These are phyloP conservation scores for Lochmaea crataegi DNA, from an alignment of 2,888 invertebrate species.

Conservation along the genomic window DNA sequence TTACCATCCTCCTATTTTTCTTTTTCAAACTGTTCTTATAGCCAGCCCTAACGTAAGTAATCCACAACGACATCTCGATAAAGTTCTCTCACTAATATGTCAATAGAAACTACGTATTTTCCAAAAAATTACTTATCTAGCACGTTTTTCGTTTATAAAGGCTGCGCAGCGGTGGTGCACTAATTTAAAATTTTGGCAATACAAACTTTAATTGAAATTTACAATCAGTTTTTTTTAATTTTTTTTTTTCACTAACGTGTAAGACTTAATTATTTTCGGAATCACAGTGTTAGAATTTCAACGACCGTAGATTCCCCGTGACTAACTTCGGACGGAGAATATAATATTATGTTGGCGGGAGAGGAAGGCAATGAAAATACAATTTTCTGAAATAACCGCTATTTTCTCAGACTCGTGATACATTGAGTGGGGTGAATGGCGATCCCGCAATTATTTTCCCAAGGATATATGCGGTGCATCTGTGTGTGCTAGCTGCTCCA, in stretches of 20 bases:
- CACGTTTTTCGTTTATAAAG: neutral
- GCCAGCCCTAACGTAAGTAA: constrained; percentile 54
- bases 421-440: constrained; percentile 14
- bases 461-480: constrained; percentile 10
- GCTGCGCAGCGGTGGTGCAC: no score
- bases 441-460: constrained; percentile 3
- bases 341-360: constrained; percentile 8
- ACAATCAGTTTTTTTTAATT: neutral
- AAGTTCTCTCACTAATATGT: neutral
- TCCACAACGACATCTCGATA: constrained; percentile 56
- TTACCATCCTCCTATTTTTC: constrained; percentile 13
- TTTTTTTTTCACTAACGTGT: constrained; percentile 1
- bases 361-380: constrained; percentile 13
- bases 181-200: neutral
- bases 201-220: neutral
- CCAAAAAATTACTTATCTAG: neutral
- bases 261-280: neutral
- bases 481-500: neutral
- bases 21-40: constrained; percentile 42
- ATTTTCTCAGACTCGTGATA: constrained; percentile 26
- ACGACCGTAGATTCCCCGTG: constrained; percentile 20
- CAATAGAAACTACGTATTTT: neutral
- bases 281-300: constrained; percentile 7
- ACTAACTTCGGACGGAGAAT: constrained; percentile 26
- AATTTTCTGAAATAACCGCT: constrained; percentile 38